These are phyloP conservation scores for Sanderia malayensis DNA, from an alignment of 30 jellyfish, hydroid and myxozoan genomes.

Conservation along the genomic window DNA sequence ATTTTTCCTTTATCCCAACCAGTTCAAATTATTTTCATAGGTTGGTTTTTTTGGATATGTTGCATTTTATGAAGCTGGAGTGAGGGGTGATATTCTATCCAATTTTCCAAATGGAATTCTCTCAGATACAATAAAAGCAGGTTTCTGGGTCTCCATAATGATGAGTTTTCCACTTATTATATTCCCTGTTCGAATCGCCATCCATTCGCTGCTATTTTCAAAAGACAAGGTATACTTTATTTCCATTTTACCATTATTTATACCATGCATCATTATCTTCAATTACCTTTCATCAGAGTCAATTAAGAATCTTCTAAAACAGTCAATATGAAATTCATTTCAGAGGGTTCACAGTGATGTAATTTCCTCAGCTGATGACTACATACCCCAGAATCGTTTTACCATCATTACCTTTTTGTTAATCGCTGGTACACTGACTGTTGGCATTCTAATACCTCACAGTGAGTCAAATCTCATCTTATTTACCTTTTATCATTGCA, in stretches of 20 bases:
- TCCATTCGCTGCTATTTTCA: conserved; percentile 73
- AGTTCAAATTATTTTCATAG: conserved; percentile 36
- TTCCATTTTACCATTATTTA: too few relatives aligned
- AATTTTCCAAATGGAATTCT: conserved; percentile 81
- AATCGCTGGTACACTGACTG: conserved; percentile 79
- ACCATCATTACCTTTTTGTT: conserved; percentile 64
- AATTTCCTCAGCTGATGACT: conserved; percentile 89
- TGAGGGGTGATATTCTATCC: conserved; percentile 93
- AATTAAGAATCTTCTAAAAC: too few relatives aligned
- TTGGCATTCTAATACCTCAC: conserved; percentile 91
- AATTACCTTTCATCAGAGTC: too few relatives aligned
- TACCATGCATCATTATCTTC: too few relatives aligned
- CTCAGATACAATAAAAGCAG: conserved; percentile 83
- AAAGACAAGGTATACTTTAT: conserved; percentile 41
- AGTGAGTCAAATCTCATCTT: conserved; percentile 74
- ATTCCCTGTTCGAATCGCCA: conserved; percentile 90
- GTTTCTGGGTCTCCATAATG: conserved; percentile 89
- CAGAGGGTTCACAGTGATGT: conserved; percentile 15
- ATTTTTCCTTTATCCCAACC: too few relatives aligned
- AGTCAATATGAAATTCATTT: too few relatives aligned
- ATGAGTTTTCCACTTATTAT: conserved; percentile 86
- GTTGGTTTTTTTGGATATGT: conserved; percentile 94
- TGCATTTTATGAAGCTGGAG: conserved; percentile 80
- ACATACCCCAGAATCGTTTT: conserved; percentile 89
- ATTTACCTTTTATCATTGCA: too few relatives aligned